phyloP scores from a whole-genome alignment of 2,797 vertebrate species.

The Crypturellus tataupa region DNA sequence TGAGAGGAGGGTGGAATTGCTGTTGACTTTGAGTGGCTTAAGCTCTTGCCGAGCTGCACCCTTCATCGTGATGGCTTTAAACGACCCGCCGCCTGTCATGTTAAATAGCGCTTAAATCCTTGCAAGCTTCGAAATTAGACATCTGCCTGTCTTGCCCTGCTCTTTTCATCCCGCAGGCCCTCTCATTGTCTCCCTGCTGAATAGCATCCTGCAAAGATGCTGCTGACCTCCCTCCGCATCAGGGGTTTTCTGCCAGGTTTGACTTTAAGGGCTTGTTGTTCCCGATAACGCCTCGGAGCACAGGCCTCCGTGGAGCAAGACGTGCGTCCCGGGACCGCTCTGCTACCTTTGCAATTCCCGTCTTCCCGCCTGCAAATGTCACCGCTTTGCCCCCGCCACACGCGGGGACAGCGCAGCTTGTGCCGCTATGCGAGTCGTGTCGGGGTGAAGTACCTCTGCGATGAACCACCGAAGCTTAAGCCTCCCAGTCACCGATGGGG shows the following conservation, averaged over 20 bases:
- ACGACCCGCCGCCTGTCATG: not conserved
- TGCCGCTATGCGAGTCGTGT: not conserved
- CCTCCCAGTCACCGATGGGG: not conserved
- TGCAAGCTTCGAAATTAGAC: not conserved
- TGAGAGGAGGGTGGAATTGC: not conserved
- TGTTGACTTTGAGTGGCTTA: not conserved
- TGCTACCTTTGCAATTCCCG: not conserved
- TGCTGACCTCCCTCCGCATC: fast-evolving
- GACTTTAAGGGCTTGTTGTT: not conserved
- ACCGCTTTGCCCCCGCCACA: not conserved
- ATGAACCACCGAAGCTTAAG: not conserved
- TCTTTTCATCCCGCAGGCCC: not conserved
- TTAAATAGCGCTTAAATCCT: not conserved
- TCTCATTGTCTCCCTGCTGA: not conserved
- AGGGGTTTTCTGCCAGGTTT: not conserved
- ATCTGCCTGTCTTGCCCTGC: not conserved
- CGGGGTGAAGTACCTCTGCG: not conserved
- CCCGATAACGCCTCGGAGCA: not conserved
- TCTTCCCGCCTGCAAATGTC: not conserved
- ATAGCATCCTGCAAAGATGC: not conserved
- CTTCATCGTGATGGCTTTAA: not conserved
- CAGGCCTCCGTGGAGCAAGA: not conserved
- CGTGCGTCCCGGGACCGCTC: fast-evolving
- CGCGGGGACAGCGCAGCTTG: not conserved
- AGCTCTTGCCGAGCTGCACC: fast-evolving